Conservation (phyloP, 2,113 vertebrate species). For the Camelus bactrianus region DNA sequence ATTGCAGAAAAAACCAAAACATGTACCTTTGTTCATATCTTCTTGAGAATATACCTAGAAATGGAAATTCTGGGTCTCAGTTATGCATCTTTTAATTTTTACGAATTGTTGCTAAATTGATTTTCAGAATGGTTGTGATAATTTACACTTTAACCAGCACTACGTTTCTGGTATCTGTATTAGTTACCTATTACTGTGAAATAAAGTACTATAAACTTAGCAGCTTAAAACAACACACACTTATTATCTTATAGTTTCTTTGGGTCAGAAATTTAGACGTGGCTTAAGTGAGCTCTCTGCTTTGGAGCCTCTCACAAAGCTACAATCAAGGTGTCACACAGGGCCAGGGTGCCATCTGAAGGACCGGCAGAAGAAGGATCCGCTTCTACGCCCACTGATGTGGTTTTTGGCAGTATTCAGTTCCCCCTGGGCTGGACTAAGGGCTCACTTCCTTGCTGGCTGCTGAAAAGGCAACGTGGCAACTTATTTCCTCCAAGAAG, state of each 20-base stretch:
- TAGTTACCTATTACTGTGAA: background rate
- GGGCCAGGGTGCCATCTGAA: background rate
- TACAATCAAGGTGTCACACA: background rate
- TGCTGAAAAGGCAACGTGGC: background rate
- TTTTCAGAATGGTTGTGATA: background rate
- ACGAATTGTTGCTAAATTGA: background rate
- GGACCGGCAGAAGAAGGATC: background rate
- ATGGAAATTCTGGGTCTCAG: background rate
- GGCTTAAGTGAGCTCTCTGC: background rate
- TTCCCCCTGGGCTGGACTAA: background rate
- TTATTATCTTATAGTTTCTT: background rate
- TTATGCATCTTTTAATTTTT: background rate
- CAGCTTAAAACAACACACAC: background rate
- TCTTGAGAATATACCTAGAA: background rate
- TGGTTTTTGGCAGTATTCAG: background rate
- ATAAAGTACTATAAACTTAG: background rate
- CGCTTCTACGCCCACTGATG: background rate
- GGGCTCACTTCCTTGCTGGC: background rate
- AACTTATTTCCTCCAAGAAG: background rate
- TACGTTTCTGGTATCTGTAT: background rate
- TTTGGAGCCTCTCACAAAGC: background rate
- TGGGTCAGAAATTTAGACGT: background rate
- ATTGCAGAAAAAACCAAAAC: background rate
- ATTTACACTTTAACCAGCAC: background rate
- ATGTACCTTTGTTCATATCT: background rate